Evolutionary conservation across 2,797 vertebrate genomes (phyloP), one percentile per base, ranked within the genome.

Genomic region (Phalloptychus januarius): DNA sequence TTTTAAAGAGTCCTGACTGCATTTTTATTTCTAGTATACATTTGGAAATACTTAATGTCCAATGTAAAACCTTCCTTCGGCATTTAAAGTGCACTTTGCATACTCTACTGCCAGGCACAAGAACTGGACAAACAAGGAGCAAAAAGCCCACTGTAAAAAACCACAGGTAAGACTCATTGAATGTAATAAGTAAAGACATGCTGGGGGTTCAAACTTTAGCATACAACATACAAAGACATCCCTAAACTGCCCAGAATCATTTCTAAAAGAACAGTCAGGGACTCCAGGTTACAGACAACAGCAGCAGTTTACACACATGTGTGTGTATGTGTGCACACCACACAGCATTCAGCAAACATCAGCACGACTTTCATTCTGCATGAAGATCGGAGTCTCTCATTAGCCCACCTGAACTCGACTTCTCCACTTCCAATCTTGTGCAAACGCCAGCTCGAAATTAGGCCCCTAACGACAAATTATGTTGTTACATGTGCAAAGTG

Each of bases 401-500:
- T 90, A 87, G 85, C 86, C 80, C 78, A 72, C 33, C 80, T 91
- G 88, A 92, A 89, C 88, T 79, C 88, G 87, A 92, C 87, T 88
- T 85, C 80, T 88, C 87, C 83, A 70, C 72, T 81, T 86, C 83
- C 79, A 84, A 91, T 92, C 85, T 87, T 87, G 73, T 56, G 81
- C 78, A 89, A 92, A 91, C 83, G 86, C 75, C 75, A 73, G 72
- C 83, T 85, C 23, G 42, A 87, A 93, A 88, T 80, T 83, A 90
- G 84, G 76, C 84, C 67, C 61, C 81, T 79, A 84, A 79, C 63
- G 86, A 82, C 78, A 83, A 91, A 91, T 93, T 93, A 90, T 82
- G 85, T 81, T 85, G 90, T 92, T 90, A 92, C 83, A 84, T 87
- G 75, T 48, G 83, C 82, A 93, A 91, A 93, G 92, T 90, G 74